A percentile compares a stretch with the other conserved stretches of the same genome.
Evolutionary conservation across 2,888 invertebrate genomes (phyloP).

Genomic region (Daptonema setosum): DNA sequence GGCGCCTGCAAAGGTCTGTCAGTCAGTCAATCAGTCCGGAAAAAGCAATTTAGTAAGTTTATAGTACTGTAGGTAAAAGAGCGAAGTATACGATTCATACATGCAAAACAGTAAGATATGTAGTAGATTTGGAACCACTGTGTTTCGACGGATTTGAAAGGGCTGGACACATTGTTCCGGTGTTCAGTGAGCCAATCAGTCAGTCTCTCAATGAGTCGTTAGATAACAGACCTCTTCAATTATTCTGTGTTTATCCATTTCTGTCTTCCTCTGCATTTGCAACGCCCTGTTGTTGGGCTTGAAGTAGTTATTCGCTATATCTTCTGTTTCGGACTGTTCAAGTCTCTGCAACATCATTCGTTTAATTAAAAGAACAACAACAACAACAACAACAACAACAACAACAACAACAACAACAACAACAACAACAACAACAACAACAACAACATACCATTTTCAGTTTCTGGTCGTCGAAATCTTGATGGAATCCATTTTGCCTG

Average conservation of each 20-base stretch:
- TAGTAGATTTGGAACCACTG: too few species aligned
- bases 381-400: background rate
- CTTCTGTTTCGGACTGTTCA: slow-evolving; percentile 37
- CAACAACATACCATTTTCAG: background rate
- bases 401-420: too few species aligned
- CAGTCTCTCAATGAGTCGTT: too few species aligned
- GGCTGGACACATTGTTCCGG: too few species aligned
- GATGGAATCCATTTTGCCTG: background rate
- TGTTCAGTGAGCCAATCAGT: too few species aligned
- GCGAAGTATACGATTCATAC: too few species aligned
- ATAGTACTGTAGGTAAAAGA: too few species aligned
- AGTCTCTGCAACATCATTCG: slow-evolving; percentile 31
- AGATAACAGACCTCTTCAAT: background rate
- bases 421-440: too few species aligned
- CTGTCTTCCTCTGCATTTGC: background rate
- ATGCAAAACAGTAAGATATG: too few species aligned
- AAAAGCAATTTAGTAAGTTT: too few species aligned
- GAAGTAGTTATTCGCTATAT: slow-evolving; percentile 50
- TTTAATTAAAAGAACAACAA: background rate
- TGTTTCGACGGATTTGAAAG: too few species aligned
- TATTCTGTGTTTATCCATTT: background rate
- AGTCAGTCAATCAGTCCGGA: too few species aligned
- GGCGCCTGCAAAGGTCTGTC: background rate
- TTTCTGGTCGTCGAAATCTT: background rate
- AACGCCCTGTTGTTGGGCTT: slow-evolving; percentile 35